These are phyloP conservation scores for Otus scops DNA, from an alignment of 2,797 vertebrate genomes.

Conservation along the genomic window DNA sequence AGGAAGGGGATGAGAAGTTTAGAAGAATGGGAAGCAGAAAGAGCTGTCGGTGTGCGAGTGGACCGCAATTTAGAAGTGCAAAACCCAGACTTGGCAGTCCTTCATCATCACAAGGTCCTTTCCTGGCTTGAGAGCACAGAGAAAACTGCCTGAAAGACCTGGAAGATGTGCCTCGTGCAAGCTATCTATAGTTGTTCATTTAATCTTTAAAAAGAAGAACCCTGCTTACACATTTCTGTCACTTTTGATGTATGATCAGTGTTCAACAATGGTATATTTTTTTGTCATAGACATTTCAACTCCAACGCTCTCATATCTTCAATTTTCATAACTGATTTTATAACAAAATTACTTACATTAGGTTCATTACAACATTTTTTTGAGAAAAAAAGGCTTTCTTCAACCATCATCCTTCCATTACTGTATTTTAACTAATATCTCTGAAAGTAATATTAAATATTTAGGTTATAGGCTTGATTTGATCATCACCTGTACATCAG, in stretches of 20 bases:
- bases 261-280: conserved; percentile 22
- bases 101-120: neutral
- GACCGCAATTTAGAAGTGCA: neutral
- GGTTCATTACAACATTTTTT: neutral
- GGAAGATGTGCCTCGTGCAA: neutral
- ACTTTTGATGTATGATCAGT: conserved; percentile 22
- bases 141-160: neutral
- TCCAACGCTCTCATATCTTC: neutral
- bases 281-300: conserved; percentile 36
- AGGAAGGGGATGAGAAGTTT: neutral
- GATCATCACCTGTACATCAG: neutral
- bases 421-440: neutral
- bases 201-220: neutral
- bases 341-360: conserved; percentile 19
- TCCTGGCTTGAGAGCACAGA: neutral
- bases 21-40: neutral
- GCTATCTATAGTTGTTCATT: neutral
- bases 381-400: neutral
- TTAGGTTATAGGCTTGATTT: neutral
- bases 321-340: conserved; percentile 49
- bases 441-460: neutral
- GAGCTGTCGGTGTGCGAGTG: fast-evolving
- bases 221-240: neutral
- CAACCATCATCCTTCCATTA: neutral
- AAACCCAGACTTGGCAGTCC: neutral